Evolutionary conservation across 2,113 vertebrate genomes (phyloP).

Genomic region (Hyla sarda): DNA sequence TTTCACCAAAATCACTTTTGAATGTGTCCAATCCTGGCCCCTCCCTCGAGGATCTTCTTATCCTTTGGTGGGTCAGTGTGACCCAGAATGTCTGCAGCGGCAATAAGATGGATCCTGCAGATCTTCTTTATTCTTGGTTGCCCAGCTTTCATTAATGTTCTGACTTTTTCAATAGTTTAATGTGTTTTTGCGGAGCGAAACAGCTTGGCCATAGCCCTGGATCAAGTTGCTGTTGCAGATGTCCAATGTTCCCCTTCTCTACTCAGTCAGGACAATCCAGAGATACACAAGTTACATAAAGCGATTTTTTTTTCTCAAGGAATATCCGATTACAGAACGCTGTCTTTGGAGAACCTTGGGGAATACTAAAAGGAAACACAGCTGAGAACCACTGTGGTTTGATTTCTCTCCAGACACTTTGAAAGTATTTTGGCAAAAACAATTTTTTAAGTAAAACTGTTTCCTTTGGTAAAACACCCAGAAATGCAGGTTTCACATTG

Average conservation of each 20-base stretch:
- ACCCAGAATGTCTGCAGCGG: neutral
- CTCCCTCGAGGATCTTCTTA: neutral
- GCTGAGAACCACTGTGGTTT: conserved; percentile 82
- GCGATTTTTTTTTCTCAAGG: conserved; percentile 66
- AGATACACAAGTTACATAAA: conserved; percentile 72
- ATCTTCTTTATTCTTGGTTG: neutral
- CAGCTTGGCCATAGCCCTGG: neutral
- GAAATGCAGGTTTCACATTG: conserved; percentile 78
- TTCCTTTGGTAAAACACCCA: conserved; percentile 84
- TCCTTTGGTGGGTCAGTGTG: too few species aligned
- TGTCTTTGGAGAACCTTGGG: conserved; percentile 77
- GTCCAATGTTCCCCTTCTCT: conserved; percentile 22
- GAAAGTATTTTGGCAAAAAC: conserved; percentile 83
- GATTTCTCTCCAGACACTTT: conserved; percentile 82
- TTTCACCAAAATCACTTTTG: neutral
- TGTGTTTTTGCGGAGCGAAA: neutral
- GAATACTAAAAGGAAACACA: conserved; percentile 82
- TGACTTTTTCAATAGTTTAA: neutral
- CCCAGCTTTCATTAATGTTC: neutral
- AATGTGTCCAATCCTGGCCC: neutral
- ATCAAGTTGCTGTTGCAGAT: conserved; percentile 9
- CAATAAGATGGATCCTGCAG: too few species aligned
- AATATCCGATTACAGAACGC: conserved; percentile 76
- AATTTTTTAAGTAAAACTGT: conserved; percentile 83
- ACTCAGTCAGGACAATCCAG: conserved; percentile 70